Conservation (phyloP, 2,797 vertebrate species). For the Loriculus beryllinus region DNA sequence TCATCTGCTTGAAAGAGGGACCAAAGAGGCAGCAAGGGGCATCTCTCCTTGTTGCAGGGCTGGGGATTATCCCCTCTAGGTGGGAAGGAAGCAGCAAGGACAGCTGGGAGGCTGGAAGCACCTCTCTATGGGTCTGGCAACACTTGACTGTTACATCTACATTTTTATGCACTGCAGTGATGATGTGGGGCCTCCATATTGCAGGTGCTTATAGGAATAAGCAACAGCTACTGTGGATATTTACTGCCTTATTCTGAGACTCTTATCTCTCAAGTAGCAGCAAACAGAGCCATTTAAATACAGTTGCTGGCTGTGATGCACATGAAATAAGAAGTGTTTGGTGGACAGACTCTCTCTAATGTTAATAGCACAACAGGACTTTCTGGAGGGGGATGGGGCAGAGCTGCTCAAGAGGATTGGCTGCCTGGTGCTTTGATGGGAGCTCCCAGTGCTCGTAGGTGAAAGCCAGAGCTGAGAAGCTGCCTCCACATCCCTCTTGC, state of each 20-base stretch:
- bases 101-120: not conserved
- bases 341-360: not conserved
- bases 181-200: not conserved
- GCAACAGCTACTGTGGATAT: not conserved
- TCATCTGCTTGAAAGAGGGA: not conserved
- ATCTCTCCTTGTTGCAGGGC: accelerated
- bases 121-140: not conserved
- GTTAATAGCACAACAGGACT: not conserved
- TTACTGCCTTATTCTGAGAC: slow-evolving; percentile 11
- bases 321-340: not conserved
- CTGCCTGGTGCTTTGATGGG: not conserved
- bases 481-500: not conserved
- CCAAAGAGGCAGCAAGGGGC: not conserved
- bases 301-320: not conserved
- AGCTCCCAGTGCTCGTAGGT: not conserved
- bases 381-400: not conserved
- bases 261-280: not conserved
- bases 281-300: not conserved
- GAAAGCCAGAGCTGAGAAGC: not conserved
- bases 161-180: not conserved
- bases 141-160: not conserved
- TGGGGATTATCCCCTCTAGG: not conserved
- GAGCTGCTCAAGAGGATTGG: not conserved
- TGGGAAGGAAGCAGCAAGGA: not conserved
- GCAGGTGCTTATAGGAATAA: not conserved